Conservation (phyloP, 2,797 vertebrate genomes). For the Austrolebias charrua region DNA sequence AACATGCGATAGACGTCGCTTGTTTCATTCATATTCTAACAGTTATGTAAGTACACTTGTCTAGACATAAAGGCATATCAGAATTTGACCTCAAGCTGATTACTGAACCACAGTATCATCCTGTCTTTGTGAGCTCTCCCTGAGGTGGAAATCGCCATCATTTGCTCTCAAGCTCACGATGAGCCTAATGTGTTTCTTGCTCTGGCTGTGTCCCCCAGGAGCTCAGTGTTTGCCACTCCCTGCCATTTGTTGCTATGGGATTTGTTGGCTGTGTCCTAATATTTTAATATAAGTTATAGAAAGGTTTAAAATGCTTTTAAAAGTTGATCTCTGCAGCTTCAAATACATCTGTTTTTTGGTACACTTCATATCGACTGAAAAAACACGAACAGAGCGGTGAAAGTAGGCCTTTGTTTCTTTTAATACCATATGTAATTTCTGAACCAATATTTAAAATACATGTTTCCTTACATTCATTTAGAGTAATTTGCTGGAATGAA, state of each 20-base stretch:
- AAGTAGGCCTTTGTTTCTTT: no score
- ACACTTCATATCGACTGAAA: no score
- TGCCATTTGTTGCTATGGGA: constrained; percentile 18
- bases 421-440: not conserved
- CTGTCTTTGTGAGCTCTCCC: not conserved
- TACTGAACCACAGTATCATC: not conserved
- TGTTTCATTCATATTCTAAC: constrained; percentile 22
- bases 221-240: constrained; percentile 37
- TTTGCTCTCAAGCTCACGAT: constrained; percentile 18
- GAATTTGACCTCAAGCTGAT: constrained; percentile 25
- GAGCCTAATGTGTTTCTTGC: constrained; percentile 41
- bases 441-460: no score
- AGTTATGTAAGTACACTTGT: constrained; percentile 34
- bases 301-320: not conserved
- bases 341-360: no score
- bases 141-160: constrained; percentile 28
- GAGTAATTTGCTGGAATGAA: constrained; percentile 24
- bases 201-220: constrained; percentile 31
- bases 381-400: no score
- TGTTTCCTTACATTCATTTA: constrained; percentile 40
- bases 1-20: constrained; percentile 16
- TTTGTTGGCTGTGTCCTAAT: constrained; percentile 41
- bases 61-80: constrained; percentile 23
- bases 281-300: constrained; percentile 4
- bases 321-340: no score